Evolutionary conservation across 2,113 vertebrate species (phyloP).

Genomic region (Columba livia): DNA sequence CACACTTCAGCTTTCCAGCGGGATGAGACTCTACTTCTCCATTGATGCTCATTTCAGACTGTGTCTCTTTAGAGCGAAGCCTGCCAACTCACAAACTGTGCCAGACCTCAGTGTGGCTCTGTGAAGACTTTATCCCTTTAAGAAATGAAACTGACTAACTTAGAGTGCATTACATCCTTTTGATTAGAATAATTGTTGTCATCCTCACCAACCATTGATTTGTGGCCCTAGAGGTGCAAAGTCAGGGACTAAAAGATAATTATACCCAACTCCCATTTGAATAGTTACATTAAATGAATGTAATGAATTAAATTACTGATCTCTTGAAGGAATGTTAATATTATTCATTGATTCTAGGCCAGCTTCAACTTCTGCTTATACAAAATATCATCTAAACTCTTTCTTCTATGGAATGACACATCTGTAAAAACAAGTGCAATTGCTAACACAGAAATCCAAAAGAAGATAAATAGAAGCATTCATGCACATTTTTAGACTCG

Average conservation of each 20-base stretch:
- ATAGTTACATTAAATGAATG: constrained; percentile 32
- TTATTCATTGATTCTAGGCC: not conserved
- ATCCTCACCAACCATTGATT: not conserved
- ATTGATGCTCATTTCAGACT: not conserved
- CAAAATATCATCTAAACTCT: not conserved
- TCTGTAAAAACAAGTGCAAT: not conserved
- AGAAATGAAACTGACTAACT: not conserved
- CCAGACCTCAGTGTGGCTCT: not conserved
- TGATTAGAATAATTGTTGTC: constrained; percentile 4
- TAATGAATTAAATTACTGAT: constrained; percentile 40
- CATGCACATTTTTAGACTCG: not conserved
- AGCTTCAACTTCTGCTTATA: not conserved
- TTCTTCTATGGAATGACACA: not conserved
- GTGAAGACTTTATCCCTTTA: not conserved
- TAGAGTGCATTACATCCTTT: not conserved
- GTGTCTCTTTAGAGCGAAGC: not conserved
- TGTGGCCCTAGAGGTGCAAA: not conserved
- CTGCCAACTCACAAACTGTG: not conserved
- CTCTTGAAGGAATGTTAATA: constrained; percentile 5
- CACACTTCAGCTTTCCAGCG: not conserved
- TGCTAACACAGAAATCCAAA: not conserved
- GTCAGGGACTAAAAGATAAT: constrained; percentile 31
- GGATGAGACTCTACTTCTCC: not conserved
- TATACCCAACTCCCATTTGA: not conserved
- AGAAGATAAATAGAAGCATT: not conserved